These are phyloP conservation scores for Cephalopterus ornatus DNA, from an alignment of 2,113 vertebrate genomes.

Conservation along the genomic window DNA sequence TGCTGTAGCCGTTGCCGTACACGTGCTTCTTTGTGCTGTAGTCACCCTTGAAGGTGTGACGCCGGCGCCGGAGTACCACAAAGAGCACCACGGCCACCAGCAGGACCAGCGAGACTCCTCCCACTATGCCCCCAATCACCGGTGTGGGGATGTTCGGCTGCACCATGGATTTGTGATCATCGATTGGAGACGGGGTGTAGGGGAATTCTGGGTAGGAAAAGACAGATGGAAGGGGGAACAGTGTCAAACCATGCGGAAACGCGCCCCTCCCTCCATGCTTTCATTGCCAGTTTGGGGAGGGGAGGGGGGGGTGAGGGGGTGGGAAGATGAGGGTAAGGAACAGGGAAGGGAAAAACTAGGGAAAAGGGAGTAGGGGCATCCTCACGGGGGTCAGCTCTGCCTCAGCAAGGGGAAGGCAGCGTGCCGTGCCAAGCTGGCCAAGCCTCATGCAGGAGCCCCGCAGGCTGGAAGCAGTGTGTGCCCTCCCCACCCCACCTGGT, in stretches of 20 bases:
- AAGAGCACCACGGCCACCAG: constrained; percentile 84
- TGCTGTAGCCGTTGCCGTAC: constrained; percentile 97
- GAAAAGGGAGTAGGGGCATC: constrained; percentile 45
- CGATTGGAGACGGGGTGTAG: constrained; percentile 78
- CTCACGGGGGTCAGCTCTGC: constrained; percentile 3
- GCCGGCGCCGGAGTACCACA: constrained; percentile 89
- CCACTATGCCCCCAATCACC: constrained; percentile 89
- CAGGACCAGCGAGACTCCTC: constrained; percentile 85
- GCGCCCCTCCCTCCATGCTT: constrained; percentile 70
- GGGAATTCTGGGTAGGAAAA: constrained; percentile 99
- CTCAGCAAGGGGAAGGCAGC: background rate
- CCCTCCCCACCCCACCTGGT: background rate
- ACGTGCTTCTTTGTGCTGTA: constrained; percentile 99
- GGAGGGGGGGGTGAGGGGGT: background rate
- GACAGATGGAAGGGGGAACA: constrained; percentile 94
- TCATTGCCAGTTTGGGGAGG: background rate
- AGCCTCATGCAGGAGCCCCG: constrained; percentile 46
- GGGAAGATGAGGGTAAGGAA: constrained; percentile 75
- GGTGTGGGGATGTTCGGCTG: constrained; percentile 77
- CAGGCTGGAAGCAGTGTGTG: constrained; percentile 1
- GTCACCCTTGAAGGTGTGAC: constrained; percentile 98
- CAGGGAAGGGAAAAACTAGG: constrained; percentile 75
- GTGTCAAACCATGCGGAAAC: constrained; percentile 85
- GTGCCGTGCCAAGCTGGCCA: constrained; percentile 16
- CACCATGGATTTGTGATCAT: constrained; percentile 69